Percentiles rank a stretch among this genome's conserved stretches.
Evolutionary conservation across 2,797 vertebrate genomes (phyloP).

Genomic region (Triplophysa yarkandensis): DNA sequence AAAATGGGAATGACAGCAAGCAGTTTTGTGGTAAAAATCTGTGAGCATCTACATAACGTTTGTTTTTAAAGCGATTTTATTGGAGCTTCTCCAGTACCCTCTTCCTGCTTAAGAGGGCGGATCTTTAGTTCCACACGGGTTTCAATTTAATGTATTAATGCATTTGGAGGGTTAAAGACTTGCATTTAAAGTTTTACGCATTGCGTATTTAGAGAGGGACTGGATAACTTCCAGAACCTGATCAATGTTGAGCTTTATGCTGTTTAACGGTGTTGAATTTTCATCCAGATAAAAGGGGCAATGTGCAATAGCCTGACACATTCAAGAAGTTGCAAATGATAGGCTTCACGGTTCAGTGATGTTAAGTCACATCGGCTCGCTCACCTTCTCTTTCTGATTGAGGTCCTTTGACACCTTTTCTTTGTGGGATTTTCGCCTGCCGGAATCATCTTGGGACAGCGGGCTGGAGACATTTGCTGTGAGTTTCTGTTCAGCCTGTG

Average conservation of each 20-base stretch:
- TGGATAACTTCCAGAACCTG: no score
- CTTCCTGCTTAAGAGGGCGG: not conserved
- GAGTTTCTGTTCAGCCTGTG: constrained; percentile 17
- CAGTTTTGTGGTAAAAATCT: no score
- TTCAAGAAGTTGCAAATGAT: not conserved
- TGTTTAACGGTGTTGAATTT: no score
- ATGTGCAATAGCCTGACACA: not conserved
- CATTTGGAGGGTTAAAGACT: not conserved
- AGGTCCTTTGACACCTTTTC: constrained; percentile 59
- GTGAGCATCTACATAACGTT: no score
- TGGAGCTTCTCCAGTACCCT: not conserved
- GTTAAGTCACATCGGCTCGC: not conserved
- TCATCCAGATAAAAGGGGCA: not conserved
- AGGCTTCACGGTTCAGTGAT: not conserved
- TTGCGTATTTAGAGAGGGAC: not conserved
- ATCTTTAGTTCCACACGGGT: not conserved
- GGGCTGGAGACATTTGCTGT: constrained; percentile 52
- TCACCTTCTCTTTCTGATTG: constrained; percentile 69
- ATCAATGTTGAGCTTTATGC: not conserved
- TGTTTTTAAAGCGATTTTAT: no score
- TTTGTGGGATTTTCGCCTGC: constrained; percentile 29
- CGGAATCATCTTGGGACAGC: constrained; percentile 53
- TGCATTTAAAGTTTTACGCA: not conserved
- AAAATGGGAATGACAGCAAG: no score
- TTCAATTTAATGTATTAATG: not conserved